phyloP scores from a whole-genome alignment of 30 jellyfish, hydroid and myxozoan genomes.

The Mastigias papua region DNA sequence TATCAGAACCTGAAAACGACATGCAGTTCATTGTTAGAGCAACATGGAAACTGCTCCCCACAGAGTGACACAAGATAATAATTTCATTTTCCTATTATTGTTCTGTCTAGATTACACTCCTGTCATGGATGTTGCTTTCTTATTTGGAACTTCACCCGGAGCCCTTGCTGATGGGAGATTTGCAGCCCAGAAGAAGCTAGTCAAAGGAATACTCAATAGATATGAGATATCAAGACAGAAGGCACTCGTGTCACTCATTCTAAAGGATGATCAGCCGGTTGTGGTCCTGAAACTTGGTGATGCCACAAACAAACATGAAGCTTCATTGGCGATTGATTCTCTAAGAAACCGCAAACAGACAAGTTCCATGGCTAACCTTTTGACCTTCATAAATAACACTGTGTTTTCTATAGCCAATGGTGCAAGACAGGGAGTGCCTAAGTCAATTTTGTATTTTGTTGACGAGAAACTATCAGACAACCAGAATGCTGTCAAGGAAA shows the following conservation, averaged over 20 bases:
- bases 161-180: slow-evolving; percentile 41
- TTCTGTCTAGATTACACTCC: slow-evolving; percentile 7
- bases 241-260: slow-evolving; percentile 48
- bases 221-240: slow-evolving; percentile 31
- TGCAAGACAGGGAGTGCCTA: slow-evolving; percentile 81
- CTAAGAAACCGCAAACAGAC: slow-evolving; percentile 30
- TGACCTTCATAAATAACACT: slow-evolving; percentile 72
- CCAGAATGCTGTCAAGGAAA: slow-evolving; percentile 45
- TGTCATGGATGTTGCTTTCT: slow-evolving; percentile 43
- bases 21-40: too few relatives aligned
- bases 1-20: too few relatives aligned
- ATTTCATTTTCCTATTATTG: neutral
- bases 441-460: slow-evolving; percentile 80
- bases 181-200: slow-evolving; percentile 42
- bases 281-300: slow-evolving; percentile 44
- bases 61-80: too few relatives aligned
- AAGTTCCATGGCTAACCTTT: slow-evolving; percentile 35
- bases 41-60: too few relatives aligned
- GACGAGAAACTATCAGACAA: slow-evolving; percentile 56
- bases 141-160: slow-evolving; percentile 64
- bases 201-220: slow-evolving; percentile 30
- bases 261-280: slow-evolving; percentile 56
- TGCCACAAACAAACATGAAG: slow-evolving; percentile 5
- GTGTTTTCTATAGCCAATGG: slow-evolving; percentile 81
- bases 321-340: neutral